A percentile compares a stretch with the other conserved stretches of the same genome.
These are phyloP conservation scores for Nannospalax galili DNA, from an alignment of 2,113 vertebrate species.

Conservation along the genomic window DNA sequence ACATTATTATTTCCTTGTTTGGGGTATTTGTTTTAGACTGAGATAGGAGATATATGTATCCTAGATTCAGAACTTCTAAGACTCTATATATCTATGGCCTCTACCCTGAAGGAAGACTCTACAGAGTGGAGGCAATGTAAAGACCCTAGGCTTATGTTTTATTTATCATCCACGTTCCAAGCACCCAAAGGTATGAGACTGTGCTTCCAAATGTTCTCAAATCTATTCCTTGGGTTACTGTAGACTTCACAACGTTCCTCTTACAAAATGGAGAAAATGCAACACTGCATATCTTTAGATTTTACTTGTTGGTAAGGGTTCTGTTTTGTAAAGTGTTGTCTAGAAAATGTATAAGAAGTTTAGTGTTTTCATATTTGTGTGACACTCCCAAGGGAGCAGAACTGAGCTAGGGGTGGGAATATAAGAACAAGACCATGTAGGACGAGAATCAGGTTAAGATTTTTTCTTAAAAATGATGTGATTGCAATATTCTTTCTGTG, in stretches of 20 bases:
- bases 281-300: background rate
- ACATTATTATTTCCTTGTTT: background rate
- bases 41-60: accelerated
- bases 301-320: background rate
- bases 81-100: accelerated
- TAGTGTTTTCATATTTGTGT: background rate
- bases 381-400: too few species aligned
- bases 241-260: background rate
- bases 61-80: background rate
- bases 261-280: background rate
- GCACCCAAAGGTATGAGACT: background rate
- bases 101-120: background rate
- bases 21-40: background rate
- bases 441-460: too few species aligned
- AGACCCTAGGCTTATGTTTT: accelerated
- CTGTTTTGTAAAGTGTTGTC: accelerated
- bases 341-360: background rate
- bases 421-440: background rate
- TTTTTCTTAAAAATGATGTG: background rate
- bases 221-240: background rate
- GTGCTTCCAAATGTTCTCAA: background rate
- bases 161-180: background rate
- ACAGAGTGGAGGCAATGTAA: background rate
- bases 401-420: background rate
- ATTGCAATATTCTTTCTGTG: background rate